Evolutionary conservation across 2,888 invertebrate genomes (phyloP).

Genomic region (Pilophorus perplexus): DNA sequence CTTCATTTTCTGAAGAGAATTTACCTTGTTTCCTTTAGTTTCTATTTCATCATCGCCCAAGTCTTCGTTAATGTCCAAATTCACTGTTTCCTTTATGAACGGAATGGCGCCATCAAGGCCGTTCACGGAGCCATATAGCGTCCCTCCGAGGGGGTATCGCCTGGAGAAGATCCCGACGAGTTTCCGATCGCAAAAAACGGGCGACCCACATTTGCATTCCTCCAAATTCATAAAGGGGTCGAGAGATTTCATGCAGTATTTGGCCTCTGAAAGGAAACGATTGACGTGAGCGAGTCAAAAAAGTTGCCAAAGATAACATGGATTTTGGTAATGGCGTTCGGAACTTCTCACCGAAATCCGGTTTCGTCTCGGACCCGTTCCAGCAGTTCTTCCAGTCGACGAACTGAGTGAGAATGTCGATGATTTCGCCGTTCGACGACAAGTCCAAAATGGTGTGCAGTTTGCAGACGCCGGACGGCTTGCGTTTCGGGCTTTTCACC

Average conservation of each 20-base stretch:
- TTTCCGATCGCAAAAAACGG: background rate
- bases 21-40: background rate
- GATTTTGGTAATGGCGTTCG: too few species aligned
- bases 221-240: background rate
- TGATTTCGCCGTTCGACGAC: background rate
- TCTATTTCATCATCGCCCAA: background rate
- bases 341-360: background rate
- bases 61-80: background rate
- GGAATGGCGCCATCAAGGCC: constrained; percentile 18
- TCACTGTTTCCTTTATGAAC: constrained; percentile 7
- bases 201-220: constrained; percentile 10
- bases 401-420: background rate
- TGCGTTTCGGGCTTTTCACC: background rate
- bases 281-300: too few species aligned
- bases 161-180: constrained; percentile 16
- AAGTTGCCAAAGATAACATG: too few species aligned
- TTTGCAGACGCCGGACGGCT: background rate
- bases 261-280: constrained; percentile 11
- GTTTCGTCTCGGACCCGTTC: constrained; percentile 22
- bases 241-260: constrained; percentile 22
- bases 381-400: constrained; percentile 3
- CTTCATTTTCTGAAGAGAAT: too few species aligned
- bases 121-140: constrained; percentile 1
- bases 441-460: constrained; percentile 6
- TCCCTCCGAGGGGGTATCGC: constrained; percentile 4